Evolutionary conservation across 1,140 invertebrate species (phyloP), one percentile per base, ranked within the genome.

Genomic region (Prorops nasuta): DNA sequence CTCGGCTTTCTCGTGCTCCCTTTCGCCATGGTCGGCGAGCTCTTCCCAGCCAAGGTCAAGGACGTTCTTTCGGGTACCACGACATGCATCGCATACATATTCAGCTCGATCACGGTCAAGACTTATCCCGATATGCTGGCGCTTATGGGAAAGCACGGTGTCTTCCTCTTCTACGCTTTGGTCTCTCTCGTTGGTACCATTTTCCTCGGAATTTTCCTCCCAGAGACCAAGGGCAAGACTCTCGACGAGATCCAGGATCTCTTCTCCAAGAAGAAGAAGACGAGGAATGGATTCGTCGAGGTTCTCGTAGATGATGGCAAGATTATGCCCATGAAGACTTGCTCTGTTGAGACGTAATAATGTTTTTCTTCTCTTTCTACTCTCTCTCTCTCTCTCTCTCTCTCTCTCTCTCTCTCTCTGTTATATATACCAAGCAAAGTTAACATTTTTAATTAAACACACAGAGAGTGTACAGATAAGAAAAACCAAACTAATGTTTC

Each of bases 191-290:
- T 86, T 1, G 88, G 87, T 0, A 80, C 85, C 1, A 42, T 92
- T 1, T 89, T 91, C 58, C 77, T 91, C 0, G 67, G 80, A 2
- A 67, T 84, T 6, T 81, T 83, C 12, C 66, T 94, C 3, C 91
- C 92, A 0, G 92, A 95, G 71, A 95, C 91, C 0, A 88, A 86
- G 52, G 86, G 89, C 0, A 88, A 86, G 56, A 84, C 82, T 0
- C 71, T 92, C 2, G 79, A 85, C 15, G 86, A 92, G 66, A 89
- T 93, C 24, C 82, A 84, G 49, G 77, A 82, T 3, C 71, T 80
- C 54, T 86, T 84, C 48, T 68, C 49, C 7, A 56, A 35, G 3
- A 73, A 61, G 48, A 66, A 50, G 16, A 55, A 49, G 3, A 6
- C 6, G 1, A 20, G 44, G 32, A 55, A 53, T 17, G 9, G 10